Evolutionary conservation across 2,797 vertebrate genomes (phyloP), one percentile per base, ranked within the genome.

Genomic region (Octomys mimax): DNA sequence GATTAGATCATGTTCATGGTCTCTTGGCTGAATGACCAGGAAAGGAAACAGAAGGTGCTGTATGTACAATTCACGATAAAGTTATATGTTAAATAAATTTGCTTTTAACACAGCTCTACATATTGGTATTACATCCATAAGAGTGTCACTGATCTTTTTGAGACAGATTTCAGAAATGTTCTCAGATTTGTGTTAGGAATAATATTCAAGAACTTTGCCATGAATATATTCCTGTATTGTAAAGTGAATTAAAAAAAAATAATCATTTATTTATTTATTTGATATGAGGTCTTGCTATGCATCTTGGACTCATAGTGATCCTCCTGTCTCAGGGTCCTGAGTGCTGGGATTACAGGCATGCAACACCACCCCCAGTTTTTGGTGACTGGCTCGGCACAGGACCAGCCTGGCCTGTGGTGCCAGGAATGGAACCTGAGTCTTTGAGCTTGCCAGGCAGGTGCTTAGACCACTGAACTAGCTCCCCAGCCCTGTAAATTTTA

Each of bases 201-300:
- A 61, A 81, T 49, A 79, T 77, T 84, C 26, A 79, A 93, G 75
- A 91, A 59, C 19, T 12, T 85, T 95, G 19, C 19, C n/a, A 87
- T 64, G 7, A 85, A 64, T 94, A 61, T 61, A 61, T 79, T 83
- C 11, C 21, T 54, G 49, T 54, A 33, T 9, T 10, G 1, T 62
- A 88, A 46, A 49, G 42, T 59, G 14, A 13, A 54, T 54, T 13
- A 54, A 54, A 54, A 54, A 13, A 13, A 13, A 13, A 16, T 54
- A 54, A 13, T 13, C 52, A 13, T 54, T 54, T 54, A 54, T 54
- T 54, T 54, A 42, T 42, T 42, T 42, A 42, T 42, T 54, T 54
- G 52, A 14, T 54, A 54, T 2, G 14, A 14, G 52, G 12, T 54
- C 12, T 54, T 14, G 14, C 14, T 54, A 14, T 54, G 12, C 52